phyloP scores from a whole-genome alignment of 2,797 vertebrate genomes.

The Eleutherodactylus coqui region DNA sequence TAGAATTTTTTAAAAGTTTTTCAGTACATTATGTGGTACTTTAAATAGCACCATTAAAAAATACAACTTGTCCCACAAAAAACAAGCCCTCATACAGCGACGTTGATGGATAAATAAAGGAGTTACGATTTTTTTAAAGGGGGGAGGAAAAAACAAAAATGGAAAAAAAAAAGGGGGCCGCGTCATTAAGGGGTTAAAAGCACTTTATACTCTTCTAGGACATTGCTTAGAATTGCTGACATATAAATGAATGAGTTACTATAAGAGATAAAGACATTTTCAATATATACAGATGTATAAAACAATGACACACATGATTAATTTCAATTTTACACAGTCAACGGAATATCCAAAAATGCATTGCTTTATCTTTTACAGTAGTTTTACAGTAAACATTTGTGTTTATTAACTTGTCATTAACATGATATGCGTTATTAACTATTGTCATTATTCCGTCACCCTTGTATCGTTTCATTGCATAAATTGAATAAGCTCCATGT shows the following conservation, averaged over 20 bases:
- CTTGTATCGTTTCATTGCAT: neutral
- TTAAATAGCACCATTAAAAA: no score
- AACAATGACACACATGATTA: constrained; percentile 28
- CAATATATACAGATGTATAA: neutral
- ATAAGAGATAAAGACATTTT: neutral
- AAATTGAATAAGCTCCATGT: neutral
- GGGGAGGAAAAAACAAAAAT: no score
- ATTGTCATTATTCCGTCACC: constrained; percentile 11
- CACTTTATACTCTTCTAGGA: neutral
- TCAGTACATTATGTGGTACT: no score
- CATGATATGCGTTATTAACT: constrained; percentile 31
- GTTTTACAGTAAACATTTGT: constrained; percentile 7
- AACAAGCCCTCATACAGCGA: no score
- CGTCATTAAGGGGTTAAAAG: no score
- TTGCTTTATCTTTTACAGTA: constrained; percentile 18
- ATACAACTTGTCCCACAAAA: no score
- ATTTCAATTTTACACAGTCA: constrained; percentile 15
- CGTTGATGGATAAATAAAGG: no score
- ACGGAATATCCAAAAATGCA: constrained; percentile 4
- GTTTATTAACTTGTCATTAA: constrained; percentile 43
- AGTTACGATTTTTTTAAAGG: no score
- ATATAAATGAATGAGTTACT: neutral
- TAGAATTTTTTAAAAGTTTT: no score
- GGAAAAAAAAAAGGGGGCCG: no score
- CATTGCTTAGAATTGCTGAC: neutral